Base-by-base conservation (phyloP, 2,888 invertebrate species). In the Notodonta ziczac region DNA sequence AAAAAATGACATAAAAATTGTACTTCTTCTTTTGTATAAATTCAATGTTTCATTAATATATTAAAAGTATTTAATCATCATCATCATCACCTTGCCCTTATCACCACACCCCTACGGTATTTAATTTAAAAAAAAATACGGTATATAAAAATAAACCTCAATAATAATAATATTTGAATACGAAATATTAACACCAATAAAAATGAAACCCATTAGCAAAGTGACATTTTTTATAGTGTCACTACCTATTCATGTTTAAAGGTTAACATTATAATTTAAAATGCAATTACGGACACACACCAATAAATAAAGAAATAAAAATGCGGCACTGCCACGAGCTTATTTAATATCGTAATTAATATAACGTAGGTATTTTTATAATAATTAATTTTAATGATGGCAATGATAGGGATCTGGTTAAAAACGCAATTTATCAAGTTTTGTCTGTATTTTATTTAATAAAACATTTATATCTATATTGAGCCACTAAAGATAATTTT, bases 211-310 rank as follows among this genome's bases (percentile, higher is more conserved):
- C 60, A 61, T 70, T 65, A 61, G 68, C 35, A 52, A 61, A 40
- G 44, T 51, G 64, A 63, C 63, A 70, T 65, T 65, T 67, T 67
- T 72, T 57, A 65, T 58, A 57, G 55, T 52, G 58, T 13, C 65
- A 57, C 56, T 65, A 72, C 67, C 66, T 69, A 67, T 66, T 69
- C 52, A 24, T 24, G 24, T 24, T 66, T 63, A 74, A 78, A 77
- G 74, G 72, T 77, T 75, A 75, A 75, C 66, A 69, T 71, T 78
- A 74, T 72, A 75, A 77, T 80, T 78, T 77, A 63, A 74, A 76
- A 73, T 71, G 69, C 69, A 72, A 76, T 76, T 72, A 73, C 65
- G 57, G 9, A 53, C 56, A 67, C 55, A 58, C 54, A 58, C 57
- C 56, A 62, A 65, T 67, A 75, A 65, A 67, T 63, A 60, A 50